Base-by-base conservation (phyloP, 2,888 invertebrate species). In the Hemistola chrysoprasaria region DNA sequence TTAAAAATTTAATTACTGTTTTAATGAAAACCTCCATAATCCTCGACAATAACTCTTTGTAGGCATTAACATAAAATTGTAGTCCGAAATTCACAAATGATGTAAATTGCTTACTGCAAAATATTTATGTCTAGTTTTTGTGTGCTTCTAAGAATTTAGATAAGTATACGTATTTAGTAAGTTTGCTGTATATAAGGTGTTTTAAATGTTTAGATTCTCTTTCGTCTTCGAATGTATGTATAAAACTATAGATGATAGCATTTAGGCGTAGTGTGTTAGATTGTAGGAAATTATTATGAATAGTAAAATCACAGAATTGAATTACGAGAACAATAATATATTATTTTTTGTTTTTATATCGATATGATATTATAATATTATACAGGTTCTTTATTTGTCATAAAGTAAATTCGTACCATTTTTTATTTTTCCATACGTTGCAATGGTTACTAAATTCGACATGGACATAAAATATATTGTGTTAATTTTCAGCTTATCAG, bases 151-250 rank as follows among this genome's bases (percentile, higher is more conserved):
- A 1, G 8, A 22, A 24, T 34, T 25, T 38, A 28, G 16, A 4
- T 16, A 16, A n/a, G n/a, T n/a, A 16, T 16, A 16, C 2, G 16
- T 16, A 8, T 23, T 31, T 26, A 23, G 8, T 9, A 34, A 33
- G 33, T 34, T 33, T 44, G 26, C 26, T 39, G 25, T 44, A 44
- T 44, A 44, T 44, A 44, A 2, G 43, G 38, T 24, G 38, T 43
- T 31, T 29, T 40, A 29, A 16, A 23, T 22, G 11, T 6, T 28
- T 30, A 35, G 8, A 21, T 25, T 22, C 22, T 30, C 8, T 31
- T 31, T 26, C 16, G 22, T 22, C 16, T 22, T 31, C 26, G 30
- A 9, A 11, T 4, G n/a, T 20, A 42, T 27, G 27, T 32, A 27
- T 33, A 25, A n/a, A 22, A 29, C 29, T 31, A 31, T 25, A 22